These are phyloP conservation scores for Seira sanloemensis DNA, from an alignment of 2,888 invertebrate species.

Conservation along the genomic window DNA sequence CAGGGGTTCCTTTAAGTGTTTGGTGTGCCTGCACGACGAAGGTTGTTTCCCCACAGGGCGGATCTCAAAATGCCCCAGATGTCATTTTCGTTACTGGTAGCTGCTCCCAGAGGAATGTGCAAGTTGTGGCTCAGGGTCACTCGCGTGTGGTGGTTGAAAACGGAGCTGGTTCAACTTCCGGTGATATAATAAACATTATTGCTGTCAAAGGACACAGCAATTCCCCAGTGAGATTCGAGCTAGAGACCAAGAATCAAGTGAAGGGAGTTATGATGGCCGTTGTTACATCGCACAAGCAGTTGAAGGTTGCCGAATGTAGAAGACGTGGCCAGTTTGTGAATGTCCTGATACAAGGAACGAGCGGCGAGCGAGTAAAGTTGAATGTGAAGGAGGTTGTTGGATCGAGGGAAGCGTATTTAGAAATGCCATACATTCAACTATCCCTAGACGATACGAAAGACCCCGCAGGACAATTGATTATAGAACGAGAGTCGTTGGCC, in stretches of 20 bases:
- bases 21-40: not conserved
- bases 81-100: not conserved
- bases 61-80: not conserved
- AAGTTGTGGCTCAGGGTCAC: not conserved
- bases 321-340: too few relatives aligned
- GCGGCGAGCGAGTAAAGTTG: not conserved
- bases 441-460: not conserved
- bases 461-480: not conserved
- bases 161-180: not conserved
- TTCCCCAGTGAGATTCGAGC: not conserved
- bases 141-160: not conserved
- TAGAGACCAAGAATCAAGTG: not conserved
- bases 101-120: not conserved
- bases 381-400: not conserved
- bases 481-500: not conserved
- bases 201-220: not conserved
- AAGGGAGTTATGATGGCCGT: too few relatives aligned
- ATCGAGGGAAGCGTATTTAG: not conserved
- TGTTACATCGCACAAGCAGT: constrained; percentile 19
- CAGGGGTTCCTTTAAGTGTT: not conserved
- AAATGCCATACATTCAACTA: not conserved
- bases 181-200: not conserved
- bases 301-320: not conserved
- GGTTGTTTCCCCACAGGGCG: not conserved
- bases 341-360: not conserved